A percentile compares a stretch with the other conserved stretches of the same genome.
These are phyloP conservation scores for Hypomesus transpacificus DNA, from an alignment of 2,113 vertebrate species.

Conservation along the genomic window DNA sequence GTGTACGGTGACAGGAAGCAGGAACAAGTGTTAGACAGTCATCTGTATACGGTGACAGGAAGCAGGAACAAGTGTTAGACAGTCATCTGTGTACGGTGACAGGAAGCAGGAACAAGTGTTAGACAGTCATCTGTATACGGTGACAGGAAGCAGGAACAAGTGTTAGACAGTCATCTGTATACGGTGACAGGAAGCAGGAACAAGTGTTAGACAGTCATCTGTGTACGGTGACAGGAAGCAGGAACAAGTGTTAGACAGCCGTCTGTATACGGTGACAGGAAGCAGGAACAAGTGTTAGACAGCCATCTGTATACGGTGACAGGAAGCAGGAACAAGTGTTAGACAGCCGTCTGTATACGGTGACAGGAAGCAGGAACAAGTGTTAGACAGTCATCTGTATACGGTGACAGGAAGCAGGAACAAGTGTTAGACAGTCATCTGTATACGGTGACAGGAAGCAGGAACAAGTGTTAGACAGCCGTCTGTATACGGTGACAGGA, in stretches of 20 bases:
- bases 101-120: too few species aligned
- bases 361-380: too few species aligned
- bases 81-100: too few species aligned
- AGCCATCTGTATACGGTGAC: slow-evolving; percentile 77
- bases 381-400: slow-evolving; percentile 89
- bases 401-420: slow-evolving; percentile 20
- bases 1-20: too few species aligned
- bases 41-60: slow-evolving; percentile 65
- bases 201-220: slow-evolving; percentile 98
- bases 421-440: not conserved
- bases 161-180: too few species aligned
- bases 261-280: too few species aligned
- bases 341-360: too few species aligned
- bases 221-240: slow-evolving; percentile 16
- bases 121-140: slow-evolving; percentile 84
- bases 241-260: slow-evolving; percentile 1
- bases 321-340: slow-evolving; percentile 20
- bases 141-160: slow-evolving; percentile 26
- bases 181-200: too few species aligned
- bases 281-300: too few species aligned
- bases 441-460: too few species aligned
- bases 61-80: slow-evolving; percentile 15
- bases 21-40: too few species aligned
- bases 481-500: slow-evolving; percentile 65
- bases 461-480: too few species aligned